Conservation (phyloP, 1,140 invertebrate species). For the Drosophila lacertosa region DNA sequence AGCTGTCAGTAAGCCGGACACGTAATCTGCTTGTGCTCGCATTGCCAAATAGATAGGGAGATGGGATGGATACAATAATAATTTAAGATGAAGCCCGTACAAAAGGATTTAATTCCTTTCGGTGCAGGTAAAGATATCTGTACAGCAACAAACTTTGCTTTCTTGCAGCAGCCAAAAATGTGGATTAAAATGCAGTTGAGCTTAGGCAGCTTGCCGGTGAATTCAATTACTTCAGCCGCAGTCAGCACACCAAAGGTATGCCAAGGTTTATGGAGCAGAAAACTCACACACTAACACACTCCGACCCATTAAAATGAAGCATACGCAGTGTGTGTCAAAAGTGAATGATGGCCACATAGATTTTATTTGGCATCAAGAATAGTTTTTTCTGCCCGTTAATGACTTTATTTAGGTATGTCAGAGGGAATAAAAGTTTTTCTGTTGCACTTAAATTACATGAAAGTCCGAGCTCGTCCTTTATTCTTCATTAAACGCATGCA, state of each 20-base stretch:
- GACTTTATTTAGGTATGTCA: conserved; percentile 2
- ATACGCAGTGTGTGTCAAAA: conserved; percentile 5
- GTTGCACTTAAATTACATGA: conserved; percentile 2
- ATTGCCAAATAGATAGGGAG: too few relatives aligned
- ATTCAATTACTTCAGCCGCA: conserved; percentile 47
- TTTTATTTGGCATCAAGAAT: background rate
- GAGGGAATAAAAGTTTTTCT: too few relatives aligned
- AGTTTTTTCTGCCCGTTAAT: conserved; percentile 23
- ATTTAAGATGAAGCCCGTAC: too few relatives aligned
- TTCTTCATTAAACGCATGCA: too few relatives aligned
- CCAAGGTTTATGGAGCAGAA: conserved; percentile 2
- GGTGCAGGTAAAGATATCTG: background rate
- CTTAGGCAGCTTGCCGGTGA: conserved; percentile 26
- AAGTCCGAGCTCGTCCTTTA: too few relatives aligned
- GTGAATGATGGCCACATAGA: background rate
- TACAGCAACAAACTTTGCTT: conserved; percentile 7
- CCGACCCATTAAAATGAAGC: too few relatives aligned
- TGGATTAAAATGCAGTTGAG: conserved; percentile 38
- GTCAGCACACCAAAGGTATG: conserved; percentile 26
- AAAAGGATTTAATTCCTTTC: background rate
- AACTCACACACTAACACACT: too few relatives aligned
- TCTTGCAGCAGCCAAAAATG: conserved; percentile 13
- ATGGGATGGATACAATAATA: too few relatives aligned
- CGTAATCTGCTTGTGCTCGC: too few relatives aligned
- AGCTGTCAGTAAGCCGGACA: too few relatives aligned